phyloP scores from a whole-genome alignment of 2,797 vertebrate species.

The Malurus splendens region DNA sequence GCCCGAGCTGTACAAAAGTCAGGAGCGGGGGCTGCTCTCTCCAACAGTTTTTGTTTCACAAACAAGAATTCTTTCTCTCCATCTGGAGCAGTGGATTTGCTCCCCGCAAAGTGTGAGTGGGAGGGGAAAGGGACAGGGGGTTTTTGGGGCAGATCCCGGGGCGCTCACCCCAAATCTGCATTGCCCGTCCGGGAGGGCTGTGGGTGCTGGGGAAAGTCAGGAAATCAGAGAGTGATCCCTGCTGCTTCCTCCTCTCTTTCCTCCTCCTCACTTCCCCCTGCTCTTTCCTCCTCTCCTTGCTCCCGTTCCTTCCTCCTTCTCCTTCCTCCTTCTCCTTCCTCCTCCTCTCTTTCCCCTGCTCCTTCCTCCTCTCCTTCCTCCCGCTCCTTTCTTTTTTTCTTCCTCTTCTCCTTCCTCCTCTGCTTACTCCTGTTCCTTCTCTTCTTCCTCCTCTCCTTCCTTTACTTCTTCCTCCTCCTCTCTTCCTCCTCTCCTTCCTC shows the following conservation, averaged over 20 bases:
- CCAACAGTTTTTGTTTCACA: rapidly evolving
- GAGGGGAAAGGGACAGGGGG: background rate
- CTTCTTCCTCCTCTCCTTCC: no score
- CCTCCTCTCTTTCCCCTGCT: no score
- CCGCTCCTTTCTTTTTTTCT: no score
- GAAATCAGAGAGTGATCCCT: conserved; percentile 23
- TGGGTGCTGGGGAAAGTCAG: background rate
- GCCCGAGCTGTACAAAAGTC: background rate
- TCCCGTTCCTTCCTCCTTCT: no score
- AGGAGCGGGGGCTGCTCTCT: background rate
- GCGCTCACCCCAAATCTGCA: background rate
- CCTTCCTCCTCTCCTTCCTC: no score
- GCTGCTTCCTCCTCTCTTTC: background rate
- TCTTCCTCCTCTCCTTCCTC: no score
- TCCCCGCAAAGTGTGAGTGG: rapidly evolving
- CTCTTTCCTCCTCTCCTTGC: no score
- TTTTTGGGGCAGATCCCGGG: background rate
- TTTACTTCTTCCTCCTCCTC: no score
- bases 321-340: no score
- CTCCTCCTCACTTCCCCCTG: no score
- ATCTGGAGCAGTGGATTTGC: rapidly evolving
- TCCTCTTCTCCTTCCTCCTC: no score
- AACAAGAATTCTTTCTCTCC: background rate
- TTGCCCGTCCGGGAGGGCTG: background rate
- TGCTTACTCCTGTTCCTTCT: no score